phyloP scores from a whole-genome alignment of 2,888 invertebrate genomes.

The Lasioglossum morio region DNA sequence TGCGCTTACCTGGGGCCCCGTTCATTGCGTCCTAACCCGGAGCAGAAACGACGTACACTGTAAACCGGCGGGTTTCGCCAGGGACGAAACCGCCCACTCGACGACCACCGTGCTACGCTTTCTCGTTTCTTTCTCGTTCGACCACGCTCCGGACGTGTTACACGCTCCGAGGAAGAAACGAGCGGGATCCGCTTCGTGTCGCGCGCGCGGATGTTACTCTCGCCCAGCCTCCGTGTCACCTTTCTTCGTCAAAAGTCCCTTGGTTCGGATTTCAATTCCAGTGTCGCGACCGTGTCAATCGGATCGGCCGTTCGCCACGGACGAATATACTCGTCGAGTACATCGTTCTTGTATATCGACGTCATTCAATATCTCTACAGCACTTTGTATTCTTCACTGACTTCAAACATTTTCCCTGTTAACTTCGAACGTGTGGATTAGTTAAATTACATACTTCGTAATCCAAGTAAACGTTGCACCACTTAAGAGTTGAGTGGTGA shows the following conservation, averaged over 20 bases:
- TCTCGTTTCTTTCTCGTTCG: slow-evolving; percentile 49
- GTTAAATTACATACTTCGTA: no score
- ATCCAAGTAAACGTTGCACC: no score
- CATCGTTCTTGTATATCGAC: not conserved
- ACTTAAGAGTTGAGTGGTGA: no score
- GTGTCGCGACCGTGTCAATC: not conserved
- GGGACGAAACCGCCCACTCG: slow-evolving; percentile 60
- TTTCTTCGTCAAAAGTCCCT: slow-evolving; percentile 8
- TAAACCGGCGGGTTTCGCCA: slow-evolving; percentile 49
- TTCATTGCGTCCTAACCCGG: slow-evolving; percentile 50
- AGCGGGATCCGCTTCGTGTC: slow-evolving; percentile 42
- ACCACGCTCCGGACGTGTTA: slow-evolving; percentile 48
- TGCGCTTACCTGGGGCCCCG: slow-evolving; percentile 62
- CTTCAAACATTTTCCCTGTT: no score
- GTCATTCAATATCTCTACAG: not conserved
- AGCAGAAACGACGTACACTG: slow-evolving; percentile 47
- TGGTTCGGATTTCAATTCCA: slow-evolving; percentile 9
- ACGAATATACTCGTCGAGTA: not conserved
- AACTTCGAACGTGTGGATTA: no score
- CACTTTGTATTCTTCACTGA: no score
- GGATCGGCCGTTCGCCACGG: not conserved
- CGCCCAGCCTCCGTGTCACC: not conserved
- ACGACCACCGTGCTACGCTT: slow-evolving; percentile 67
- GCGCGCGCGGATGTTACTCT: slow-evolving; percentile 15
- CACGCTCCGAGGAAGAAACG: slow-evolving; percentile 31